Percentiles rank a stretch among this genome's conserved stretches.
These are phyloP conservation scores for Taphrorychus bicolor DNA, from an alignment of 2,888 invertebrate genomes.

Conservation along the genomic window DNA sequence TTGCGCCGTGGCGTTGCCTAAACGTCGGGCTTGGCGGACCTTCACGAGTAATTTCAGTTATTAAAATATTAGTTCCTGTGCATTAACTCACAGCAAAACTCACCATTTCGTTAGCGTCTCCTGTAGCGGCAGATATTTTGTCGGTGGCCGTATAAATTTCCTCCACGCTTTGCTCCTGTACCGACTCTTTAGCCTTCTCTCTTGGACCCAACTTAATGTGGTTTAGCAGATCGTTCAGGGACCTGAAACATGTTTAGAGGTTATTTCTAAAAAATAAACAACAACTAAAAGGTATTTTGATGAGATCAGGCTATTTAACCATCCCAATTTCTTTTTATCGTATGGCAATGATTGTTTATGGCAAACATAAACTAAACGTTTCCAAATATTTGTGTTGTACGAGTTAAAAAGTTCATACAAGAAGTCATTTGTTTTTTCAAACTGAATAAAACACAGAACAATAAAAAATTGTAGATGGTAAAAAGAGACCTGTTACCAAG, in stretches of 20 bases:
- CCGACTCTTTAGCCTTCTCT: conserved; percentile 68
- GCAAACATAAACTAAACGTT: no score
- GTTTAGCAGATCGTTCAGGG: conserved; percentile 86
- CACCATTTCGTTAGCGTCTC: conserved; percentile 93
- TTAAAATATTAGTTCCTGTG: not conserved
- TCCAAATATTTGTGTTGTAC: no score
- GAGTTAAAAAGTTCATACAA: no score
- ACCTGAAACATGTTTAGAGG: conserved; percentile 59
- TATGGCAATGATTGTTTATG: no score
- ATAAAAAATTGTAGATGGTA: no score
- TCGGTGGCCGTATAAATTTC: conserved; percentile 90
- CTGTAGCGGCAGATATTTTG: conserved; percentile 81
- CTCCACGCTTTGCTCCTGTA: conserved; percentile 83
- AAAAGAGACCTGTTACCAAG: no score
- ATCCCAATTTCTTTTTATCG: no score
- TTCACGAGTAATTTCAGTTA: no score
- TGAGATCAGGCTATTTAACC: no score
- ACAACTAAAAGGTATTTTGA: no score
- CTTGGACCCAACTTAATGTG: conserved; percentile 80
- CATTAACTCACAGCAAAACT: not conserved
- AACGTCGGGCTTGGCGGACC: conserved; percentile 79
- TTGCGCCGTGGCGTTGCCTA: conserved; percentile 94
- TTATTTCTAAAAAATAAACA: not conserved
- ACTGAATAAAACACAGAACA: no score
- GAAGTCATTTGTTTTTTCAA: no score